Conservation (phyloP, 2,797 vertebrate genomes). For the Gymnocypris eckloni region DNA sequence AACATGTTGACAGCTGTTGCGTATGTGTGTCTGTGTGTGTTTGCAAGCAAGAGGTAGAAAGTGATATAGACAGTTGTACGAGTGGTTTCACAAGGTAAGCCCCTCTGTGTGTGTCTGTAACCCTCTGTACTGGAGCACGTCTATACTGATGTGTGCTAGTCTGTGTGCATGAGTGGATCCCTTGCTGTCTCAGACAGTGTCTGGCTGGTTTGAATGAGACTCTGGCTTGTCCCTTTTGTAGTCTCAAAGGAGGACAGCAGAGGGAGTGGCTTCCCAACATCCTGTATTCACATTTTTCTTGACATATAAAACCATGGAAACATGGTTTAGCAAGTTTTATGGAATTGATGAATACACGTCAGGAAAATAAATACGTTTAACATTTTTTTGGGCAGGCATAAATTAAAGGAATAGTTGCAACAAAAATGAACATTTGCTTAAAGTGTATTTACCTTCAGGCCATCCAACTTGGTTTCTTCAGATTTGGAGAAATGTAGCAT, state of each 20-base stretch:
- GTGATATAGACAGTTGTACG: constrained; percentile 13
- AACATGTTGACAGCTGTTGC: constrained; percentile 71
- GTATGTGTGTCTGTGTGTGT: constrained; percentile 21
- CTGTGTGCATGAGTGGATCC: constrained; percentile 19
- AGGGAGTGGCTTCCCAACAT: constrained; percentile 28
- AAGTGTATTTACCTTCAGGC: not conserved
- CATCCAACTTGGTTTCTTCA: not conserved
- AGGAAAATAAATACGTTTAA: not conserved
- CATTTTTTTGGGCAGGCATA: not conserved
- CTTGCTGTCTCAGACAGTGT: constrained; percentile 1
- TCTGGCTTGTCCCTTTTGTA: not conserved
- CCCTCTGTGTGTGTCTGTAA: constrained; percentile 5
- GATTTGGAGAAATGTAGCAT: not conserved
- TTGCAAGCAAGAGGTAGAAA: constrained; percentile 30
- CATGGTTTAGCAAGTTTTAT: not conserved
- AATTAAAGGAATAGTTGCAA: not conserved
- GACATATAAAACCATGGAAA: not conserved
- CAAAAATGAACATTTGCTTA: not conserved
- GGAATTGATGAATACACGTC: not conserved
- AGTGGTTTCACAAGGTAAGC: constrained; percentile 46
- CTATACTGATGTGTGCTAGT: constrained; percentile 37
- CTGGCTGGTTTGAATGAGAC: constrained; percentile 25
- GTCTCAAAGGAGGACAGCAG: not conserved
- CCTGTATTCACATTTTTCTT: not conserved
- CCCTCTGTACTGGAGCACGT: not conserved